Percentiles rank a stretch among this genome's conserved stretches.
Conservation (phyloP, 2,113 vertebrate genomes). For the Rhipidura dahli region DNA sequence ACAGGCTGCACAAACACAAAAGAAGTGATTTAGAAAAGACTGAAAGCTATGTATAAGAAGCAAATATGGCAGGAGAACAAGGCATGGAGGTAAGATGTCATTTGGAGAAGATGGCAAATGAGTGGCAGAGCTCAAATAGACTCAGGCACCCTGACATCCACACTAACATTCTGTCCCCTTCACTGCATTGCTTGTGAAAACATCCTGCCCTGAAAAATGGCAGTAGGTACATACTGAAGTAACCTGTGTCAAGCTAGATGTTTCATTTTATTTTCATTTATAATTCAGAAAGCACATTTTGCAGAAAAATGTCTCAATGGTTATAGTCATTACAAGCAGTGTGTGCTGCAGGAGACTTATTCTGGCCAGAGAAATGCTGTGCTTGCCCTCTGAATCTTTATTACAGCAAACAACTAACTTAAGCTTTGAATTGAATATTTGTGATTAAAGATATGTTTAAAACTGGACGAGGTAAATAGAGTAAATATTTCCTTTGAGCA, state of each 20-base stretch:
- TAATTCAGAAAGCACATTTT: slow-evolving; percentile 11
- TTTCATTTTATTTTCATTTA: slow-evolving; percentile 58
- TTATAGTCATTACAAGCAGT: background rate
- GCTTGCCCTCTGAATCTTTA: background rate
- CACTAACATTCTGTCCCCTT: background rate
- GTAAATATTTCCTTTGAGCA: background rate
- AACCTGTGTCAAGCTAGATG: background rate
- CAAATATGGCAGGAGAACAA: background rate
- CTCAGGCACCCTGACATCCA: background rate
- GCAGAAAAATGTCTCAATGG: background rate
- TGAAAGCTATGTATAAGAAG: background rate
- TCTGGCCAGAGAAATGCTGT: background rate
- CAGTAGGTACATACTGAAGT: background rate
- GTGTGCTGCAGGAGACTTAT: background rate
- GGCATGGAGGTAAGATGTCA: accelerated
- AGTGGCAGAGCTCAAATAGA: background rate
- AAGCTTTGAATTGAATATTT: background rate
- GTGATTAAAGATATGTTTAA: background rate
- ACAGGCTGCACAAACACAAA: background rate
- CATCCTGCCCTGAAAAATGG: background rate
- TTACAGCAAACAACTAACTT: background rate
- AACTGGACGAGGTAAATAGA: background rate
- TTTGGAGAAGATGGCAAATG: background rate
- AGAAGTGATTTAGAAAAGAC: background rate
- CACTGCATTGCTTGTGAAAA: background rate